These are phyloP conservation scores for Cherax quadricarinatus DNA, from an alignment of 1,140 invertebrate genomes.

Conservation along the genomic window DNA sequence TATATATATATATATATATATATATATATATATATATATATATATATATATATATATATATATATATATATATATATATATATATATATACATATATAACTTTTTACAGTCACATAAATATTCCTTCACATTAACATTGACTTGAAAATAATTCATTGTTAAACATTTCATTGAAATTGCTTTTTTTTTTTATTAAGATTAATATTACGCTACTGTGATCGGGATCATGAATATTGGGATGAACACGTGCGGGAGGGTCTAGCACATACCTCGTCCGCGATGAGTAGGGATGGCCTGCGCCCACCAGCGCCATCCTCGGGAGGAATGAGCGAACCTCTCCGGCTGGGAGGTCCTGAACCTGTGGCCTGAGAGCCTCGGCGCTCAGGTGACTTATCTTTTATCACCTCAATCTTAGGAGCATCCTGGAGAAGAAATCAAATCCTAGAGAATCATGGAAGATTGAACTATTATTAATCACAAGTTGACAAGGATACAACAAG, in stretches of 20 bases:
- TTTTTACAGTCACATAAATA: too few species aligned
- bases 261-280: conserved; percentile 91
- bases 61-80: too few species aligned
- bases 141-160: too few species aligned
- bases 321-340: conserved; percentile 90
- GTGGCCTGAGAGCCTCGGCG: conserved; percentile 81
- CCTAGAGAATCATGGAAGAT: neutral
- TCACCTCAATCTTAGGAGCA: conserved; percentile 84
- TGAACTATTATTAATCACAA: neutral
- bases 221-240: neutral
- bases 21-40: too few species aligned
- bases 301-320: conserved; percentile 85
- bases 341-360: conserved; percentile 83
- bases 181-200: too few species aligned
- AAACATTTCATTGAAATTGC: too few species aligned
- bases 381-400: conserved; percentile 84
- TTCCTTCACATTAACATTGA: too few species aligned
- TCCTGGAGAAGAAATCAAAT: conserved; percentile 51
- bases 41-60: too few species aligned
- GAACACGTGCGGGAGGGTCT: neutral
- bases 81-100: too few species aligned
- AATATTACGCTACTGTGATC: neutral
- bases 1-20: too few species aligned
- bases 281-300: conserved; percentile 89
- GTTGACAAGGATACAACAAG: neutral